Base-by-base conservation (phyloP, 1,140 invertebrate species). In the Brachystomella parvula region DNA sequence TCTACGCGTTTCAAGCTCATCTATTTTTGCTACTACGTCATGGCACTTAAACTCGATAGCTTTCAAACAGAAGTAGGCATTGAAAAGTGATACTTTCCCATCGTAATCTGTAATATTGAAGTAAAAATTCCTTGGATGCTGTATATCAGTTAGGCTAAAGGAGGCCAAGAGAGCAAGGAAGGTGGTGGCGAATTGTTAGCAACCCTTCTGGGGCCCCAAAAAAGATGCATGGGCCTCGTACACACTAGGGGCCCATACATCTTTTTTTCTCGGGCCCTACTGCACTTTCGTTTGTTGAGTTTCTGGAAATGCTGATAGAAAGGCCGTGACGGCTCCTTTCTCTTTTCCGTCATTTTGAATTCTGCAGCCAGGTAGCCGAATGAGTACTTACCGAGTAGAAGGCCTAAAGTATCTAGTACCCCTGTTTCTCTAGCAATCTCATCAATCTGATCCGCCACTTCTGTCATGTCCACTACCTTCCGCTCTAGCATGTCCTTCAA, bases 11-110 rank as follows among this genome's bases (percentile, higher is more conserved):
- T n/a, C n/a, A n/a, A n/a, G n/a, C n/a, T n/a, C n/a, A n/a, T n/a
- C n/a, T n/a, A n/a, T n/a, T n/a, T n/a, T n/a, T n/a, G n/a, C n/a
- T n/a, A n/a, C n/a, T n/a, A n/a, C n/a, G n/a, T n/a, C n/a, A n/a
- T n/a, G n/a, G n/a, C n/a, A n/a, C n/a, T n/a, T n/a, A n/a, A n/a
- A n/a, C 29, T 66, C 64, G 21, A 66, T 9, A 21, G 32, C 64
- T 30, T 47, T 66, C 64, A 66, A 61, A 30, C 33, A 47, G 19
- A 66, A 30, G 30, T 21, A 24, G 61, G 47, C 57, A 35, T 66
- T 66, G 33, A 49, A 30, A 24, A 59, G 58, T 15, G 29, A 30
- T 24, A 66, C 61, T 49, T 3, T 6, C 9, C 31, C 3, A 9
- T 12, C 9, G 30, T 59, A 12, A 9, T 30, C 57, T 15, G 30